Percentiles rank a stretch among this genome's conserved stretches.
Conservation (phyloP, 1,140 invertebrate species). For the Drosophila subpulchrella region DNA sequence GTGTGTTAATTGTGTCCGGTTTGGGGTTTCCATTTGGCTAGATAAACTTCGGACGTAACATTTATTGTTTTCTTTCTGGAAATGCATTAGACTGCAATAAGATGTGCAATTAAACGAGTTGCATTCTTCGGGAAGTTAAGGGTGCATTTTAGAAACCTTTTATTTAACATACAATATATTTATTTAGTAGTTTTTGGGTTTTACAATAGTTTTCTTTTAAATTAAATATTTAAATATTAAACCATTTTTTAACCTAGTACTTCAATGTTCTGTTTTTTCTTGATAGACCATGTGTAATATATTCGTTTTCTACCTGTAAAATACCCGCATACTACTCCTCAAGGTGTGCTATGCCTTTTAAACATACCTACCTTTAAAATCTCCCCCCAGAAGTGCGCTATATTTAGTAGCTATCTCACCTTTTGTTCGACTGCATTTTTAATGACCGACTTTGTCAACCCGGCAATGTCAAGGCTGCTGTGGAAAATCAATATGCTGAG, state of each 20-base stretch:
- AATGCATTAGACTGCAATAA: not conserved
- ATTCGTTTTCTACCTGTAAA: slow-evolving; percentile 4
- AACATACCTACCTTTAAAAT: slow-evolving; percentile 1
- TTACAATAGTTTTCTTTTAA: too few species aligned
- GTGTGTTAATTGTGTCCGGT: not conserved
- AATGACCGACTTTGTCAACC: slow-evolving; percentile 39
- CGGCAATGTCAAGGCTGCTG: slow-evolving; percentile 37
- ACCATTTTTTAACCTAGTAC: too few species aligned
- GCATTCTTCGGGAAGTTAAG: not conserved
- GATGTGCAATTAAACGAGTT: not conserved
- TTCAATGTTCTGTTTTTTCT: not conserved
- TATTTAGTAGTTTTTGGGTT: too few species aligned
- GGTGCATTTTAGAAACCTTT: too few species aligned
- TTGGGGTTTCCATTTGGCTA: slow-evolving; percentile 6
- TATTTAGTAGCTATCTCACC: slow-evolving; percentile 26
- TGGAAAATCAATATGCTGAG: slow-evolving; percentile 42
- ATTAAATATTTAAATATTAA: too few species aligned
- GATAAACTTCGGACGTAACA: not conserved
- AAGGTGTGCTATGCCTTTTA: slow-evolving; percentile 16
- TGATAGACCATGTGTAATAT: not conserved
- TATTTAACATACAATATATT: too few species aligned
- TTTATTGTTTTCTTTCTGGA: not conserved
- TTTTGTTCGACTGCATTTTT: slow-evolving; percentile 30
- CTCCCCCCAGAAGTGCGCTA: slow-evolving; percentile 45
- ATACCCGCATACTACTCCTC: not conserved